Evolutionary conservation across 2,113 vertebrate species (phyloP), one percentile per base, ranked within the genome.

Genomic region (Campylorhamphus procurvoides): DNA sequence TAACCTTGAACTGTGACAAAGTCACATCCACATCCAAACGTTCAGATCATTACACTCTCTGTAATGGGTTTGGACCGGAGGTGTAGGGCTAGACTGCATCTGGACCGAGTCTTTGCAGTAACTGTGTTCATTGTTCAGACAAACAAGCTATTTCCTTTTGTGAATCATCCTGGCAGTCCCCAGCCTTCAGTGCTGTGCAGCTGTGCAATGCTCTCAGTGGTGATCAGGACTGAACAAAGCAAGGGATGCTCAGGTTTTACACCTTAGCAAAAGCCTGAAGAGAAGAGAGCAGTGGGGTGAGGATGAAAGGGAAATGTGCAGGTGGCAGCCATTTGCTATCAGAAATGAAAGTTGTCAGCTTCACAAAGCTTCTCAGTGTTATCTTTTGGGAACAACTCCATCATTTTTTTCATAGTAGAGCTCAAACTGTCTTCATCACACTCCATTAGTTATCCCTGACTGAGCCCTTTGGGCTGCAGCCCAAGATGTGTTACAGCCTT

Each of bases 91-190:
- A 72, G 63, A 52, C 76, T 87, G 75, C 83, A 75, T 74, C 90
- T 93, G 88, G 90, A 60, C 44, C 52, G 29, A 31, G 75, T 86
- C 60, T 66, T 90, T 64, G 66, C 86, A 68, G 60, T 75, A 52
- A 75, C 3, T 3, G 17, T 37, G 49, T 60, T 77, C 79, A 35
- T 89, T 88, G 60, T 92, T 93, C 80, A 81, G 60, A 56, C 64
- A 90, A 95, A 93, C 56, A 84, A 91, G 64, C 79, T 44, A 12
- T 96, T 96, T 95, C 93, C 79, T 89, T 87, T 79, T 40, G 23
- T 93, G 88, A 90, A 79, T 90, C 66, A 72, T 63, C 24, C 76
- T 86, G 90, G 86, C 60, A 78, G 28, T 87, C 59, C 88, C 68
- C 68, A 91, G 83, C 71, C 64, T 64, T 53, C 44, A 52, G 58